Evolutionary conservation across 2,888 invertebrate genomes (phyloP), one percentile per base, ranked within the genome.

Genomic region (Cetonia aurata): DNA sequence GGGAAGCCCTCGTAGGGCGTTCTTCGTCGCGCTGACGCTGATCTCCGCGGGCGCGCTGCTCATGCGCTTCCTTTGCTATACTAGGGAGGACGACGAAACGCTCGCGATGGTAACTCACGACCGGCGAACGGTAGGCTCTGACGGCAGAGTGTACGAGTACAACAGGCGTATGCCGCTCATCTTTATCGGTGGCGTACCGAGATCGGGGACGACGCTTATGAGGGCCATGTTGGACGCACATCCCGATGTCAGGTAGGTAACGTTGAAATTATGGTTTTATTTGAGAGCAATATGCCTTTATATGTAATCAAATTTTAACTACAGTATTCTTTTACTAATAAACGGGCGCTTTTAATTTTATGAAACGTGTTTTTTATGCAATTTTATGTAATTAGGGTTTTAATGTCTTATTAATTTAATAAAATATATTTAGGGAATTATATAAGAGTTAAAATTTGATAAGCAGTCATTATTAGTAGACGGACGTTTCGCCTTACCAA

Each of bases 201-300:
- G 98, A 78, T 98, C 97, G 62, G 99, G 98, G 67, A 99, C 98
- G 53, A 99, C 99, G 73, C 89, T 99, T 77, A 96, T 98, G 94
- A 90, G 99, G 80, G 98, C 97, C 75, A 96, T 99, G 96, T 87
- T 99, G 79, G 99, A 99, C 86, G 98, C 98, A 74, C 98, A 99
- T 89, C 96, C 96, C 13, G 95, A 95, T 81, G 94, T 99, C 81
- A 92, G 97, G 92, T 92, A 82, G 83, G 62, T 60, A 6, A 17
- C 19, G 15, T 37, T 37, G 37, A 37, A 37, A 6, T 37, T 3
- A 17, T 50, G 9, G 9, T 10, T 6, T 52, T 15, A 50, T 50
- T 15, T 50, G 15, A 50, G 13, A 15, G 1, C n/a, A n/a, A n/a
- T n/a, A n/a, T n/a, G n/a, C n/a, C n/a, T n/a, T n/a, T n/a, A n/a